Percentiles rank a stretch among this genome's conserved stretches.
Conservation (phyloP, 1,140 invertebrate genomes). For the Lucilia cuprina region DNA sequence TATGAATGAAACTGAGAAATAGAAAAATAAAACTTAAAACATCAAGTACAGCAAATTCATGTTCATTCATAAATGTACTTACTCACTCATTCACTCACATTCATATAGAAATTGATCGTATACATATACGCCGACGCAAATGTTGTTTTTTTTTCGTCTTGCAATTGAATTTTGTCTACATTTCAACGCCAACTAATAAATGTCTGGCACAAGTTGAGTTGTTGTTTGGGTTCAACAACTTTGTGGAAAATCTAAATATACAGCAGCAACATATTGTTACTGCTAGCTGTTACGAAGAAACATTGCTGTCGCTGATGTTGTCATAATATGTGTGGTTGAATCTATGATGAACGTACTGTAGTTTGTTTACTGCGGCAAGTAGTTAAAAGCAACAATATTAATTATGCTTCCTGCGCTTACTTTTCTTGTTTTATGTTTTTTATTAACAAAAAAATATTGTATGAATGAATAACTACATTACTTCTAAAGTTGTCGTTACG, state of each 20-base stretch:
- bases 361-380: background rate
- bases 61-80: slow-evolving; percentile 7
- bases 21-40: background rate
- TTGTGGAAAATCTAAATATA: background rate
- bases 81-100: background rate
- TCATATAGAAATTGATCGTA: background rate
- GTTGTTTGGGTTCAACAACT: slow-evolving; percentile 23
- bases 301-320: background rate
- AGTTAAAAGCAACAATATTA: slow-evolving; percentile 24
- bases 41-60: background rate
- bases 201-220: slow-evolving; percentile 17
- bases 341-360: background rate
- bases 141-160: background rate
- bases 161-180: slow-evolving; percentile 19
- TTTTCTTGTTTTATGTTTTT: background rate
- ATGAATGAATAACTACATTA: background rate
- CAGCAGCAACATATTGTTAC: background rate
- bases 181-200: slow-evolving; percentile 29
- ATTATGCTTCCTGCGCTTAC: slow-evolving; percentile 16
- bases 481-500: background rate
- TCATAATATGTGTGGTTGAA: background rate
- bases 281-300: background rate
- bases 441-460: background rate
- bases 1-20: background rate
- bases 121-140: slow-evolving; percentile 14